Conservation (phyloP, 2,113 vertebrate species). For the Equus przewalskii region DNA sequence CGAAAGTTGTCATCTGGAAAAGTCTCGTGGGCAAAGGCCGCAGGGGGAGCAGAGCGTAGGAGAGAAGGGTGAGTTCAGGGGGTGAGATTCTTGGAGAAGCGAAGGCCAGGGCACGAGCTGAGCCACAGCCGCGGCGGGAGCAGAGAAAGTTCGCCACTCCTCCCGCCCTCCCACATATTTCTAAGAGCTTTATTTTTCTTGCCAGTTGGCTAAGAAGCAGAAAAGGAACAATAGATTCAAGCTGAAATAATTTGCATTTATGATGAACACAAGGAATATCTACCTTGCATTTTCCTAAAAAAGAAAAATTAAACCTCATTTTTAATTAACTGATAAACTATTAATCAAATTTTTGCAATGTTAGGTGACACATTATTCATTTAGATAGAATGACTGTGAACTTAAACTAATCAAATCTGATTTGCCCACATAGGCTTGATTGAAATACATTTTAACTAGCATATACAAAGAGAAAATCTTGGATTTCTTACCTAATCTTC, state of each 20-base stretch:
- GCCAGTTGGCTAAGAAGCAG: slow-evolving; percentile 88
- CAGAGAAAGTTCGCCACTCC: slow-evolving; percentile 83
- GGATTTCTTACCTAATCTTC: slow-evolving; percentile 93
- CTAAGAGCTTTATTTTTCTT: slow-evolving; percentile 89
- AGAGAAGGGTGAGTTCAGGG: background rate
- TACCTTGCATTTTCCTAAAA: slow-evolving; percentile 92
- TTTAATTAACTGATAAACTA: slow-evolving; percentile 96
- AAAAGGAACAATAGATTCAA: slow-evolving; percentile 90
- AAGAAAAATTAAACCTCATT: slow-evolving; percentile 91
- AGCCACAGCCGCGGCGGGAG: slow-evolving; percentile 66
- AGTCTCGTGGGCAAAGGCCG: background rate
- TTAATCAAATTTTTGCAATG: slow-evolving; percentile 95
- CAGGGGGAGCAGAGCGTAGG: background rate
- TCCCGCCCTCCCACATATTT: slow-evolving; percentile 76
- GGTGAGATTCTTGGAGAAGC: background rate
- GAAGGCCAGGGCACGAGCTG: slow-evolving; percentile 46
- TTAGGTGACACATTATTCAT: slow-evolving; percentile 95
- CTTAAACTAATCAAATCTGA: slow-evolving; percentile 95
- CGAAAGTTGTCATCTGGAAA: background rate
- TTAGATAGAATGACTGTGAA: slow-evolving; percentile 94
- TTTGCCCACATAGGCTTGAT: slow-evolving; percentile 94
- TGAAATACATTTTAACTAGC: slow-evolving; percentile 94
- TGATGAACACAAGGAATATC: slow-evolving; percentile 93
- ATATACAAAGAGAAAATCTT: slow-evolving; percentile 93
- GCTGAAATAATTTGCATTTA: slow-evolving; percentile 93